Conservation (phyloP, 2,888 invertebrate species). For the Hedychridium roseum region DNA sequence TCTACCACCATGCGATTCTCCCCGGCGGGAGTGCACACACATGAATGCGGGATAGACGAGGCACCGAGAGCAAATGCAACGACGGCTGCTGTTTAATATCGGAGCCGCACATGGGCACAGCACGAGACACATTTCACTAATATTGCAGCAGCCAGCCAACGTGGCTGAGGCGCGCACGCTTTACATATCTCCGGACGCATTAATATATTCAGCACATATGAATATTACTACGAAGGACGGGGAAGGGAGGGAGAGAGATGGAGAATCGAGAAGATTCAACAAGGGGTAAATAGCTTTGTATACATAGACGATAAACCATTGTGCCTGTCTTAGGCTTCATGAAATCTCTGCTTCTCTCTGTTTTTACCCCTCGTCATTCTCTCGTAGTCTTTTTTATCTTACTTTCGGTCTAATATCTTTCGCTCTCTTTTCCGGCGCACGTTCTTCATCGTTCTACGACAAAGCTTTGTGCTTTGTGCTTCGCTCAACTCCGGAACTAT, state of each 20-base stretch:
- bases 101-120: constrained; percentile 58
- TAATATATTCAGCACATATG: constrained; percentile 64
- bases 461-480: constrained; percentile 62
- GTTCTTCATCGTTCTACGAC: constrained; percentile 56
- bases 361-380: constrained; percentile 25
- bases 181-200: constrained; percentile 57
- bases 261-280: constrained; percentile 22
- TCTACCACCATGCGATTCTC: constrained; percentile 20
- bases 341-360: constrained; percentile 55
- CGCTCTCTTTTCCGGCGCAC: constrained; percentile 12
- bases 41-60: constrained; percentile 24
- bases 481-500: constrained; percentile 59
- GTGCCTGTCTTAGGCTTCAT: constrained; percentile 62
- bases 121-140: constrained; percentile 61
- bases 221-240: constrained; percentile 55
- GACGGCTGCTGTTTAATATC: constrained; percentile 61
- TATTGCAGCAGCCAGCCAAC: constrained; percentile 43
- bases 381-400: constrained; percentile 13
- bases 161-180: constrained; percentile 41
- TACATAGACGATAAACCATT: constrained; percentile 61
- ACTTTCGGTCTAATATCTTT: constrained; percentile 14
- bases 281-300: constrained; percentile 29
- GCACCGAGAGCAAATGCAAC: constrained; percentile 51
- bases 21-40: constrained; percentile 23
- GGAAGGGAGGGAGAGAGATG: constrained; percentile 21